These are phyloP conservation scores for Sylvietta virens DNA, from an alignment of 2,113 vertebrate species.

Conservation along the genomic window DNA sequence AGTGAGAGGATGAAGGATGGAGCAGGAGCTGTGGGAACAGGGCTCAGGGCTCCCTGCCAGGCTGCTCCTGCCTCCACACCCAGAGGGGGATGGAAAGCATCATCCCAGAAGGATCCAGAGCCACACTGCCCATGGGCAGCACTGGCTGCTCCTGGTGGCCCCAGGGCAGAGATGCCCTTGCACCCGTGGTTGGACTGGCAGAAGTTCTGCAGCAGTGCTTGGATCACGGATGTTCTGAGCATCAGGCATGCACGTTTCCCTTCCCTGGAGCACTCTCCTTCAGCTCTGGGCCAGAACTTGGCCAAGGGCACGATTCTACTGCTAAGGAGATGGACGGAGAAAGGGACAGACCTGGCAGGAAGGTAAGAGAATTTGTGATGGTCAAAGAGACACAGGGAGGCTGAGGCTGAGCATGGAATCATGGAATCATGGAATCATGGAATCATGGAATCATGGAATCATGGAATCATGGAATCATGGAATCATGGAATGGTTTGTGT, in stretches of 20 bases:
- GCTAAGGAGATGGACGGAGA: background rate
- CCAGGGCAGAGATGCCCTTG: background rate
- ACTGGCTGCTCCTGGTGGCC: background rate
- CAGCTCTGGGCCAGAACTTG: background rate
- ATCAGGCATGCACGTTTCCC: background rate
- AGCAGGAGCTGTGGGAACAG: background rate
- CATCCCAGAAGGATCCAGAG: background rate
- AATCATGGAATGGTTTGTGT: background rate
- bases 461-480: background rate
- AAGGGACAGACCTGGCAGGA: background rate
- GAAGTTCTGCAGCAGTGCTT: background rate
- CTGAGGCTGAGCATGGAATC: background rate
- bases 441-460: too few species aligned
- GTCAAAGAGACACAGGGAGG: background rate
- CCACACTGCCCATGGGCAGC: background rate
- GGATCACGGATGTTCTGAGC: background rate
- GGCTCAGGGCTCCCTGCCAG: background rate
- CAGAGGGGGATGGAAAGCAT: fast-evolving
- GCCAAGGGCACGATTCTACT: background rate
- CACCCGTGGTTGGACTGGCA: background rate
- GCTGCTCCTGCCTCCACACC: background rate
- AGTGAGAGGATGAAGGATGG: background rate
- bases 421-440: background rate
- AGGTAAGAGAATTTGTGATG: background rate
- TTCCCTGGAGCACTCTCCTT: background rate